Conservation (phyloP, 1,140 invertebrate genomes). For the Palaemon carinicauda region DNA sequence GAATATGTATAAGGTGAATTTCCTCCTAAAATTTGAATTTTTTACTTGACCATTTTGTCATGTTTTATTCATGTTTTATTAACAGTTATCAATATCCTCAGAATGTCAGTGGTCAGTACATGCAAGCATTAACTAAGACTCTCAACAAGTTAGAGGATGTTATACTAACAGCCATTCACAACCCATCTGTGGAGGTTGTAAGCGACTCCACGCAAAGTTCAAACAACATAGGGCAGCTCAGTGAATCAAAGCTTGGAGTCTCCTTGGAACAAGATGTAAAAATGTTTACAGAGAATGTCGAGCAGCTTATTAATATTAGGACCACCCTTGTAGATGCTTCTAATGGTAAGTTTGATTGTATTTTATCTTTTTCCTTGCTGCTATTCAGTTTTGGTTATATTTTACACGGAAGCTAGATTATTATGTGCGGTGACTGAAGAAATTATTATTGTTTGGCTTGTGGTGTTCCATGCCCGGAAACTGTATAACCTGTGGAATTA, state of each 20-base stretch:
- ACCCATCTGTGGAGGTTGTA: neutral
- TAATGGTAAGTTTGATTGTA: constrained; percentile 1
- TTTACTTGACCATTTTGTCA: no score
- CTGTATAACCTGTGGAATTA: no score
- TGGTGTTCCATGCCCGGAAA: no score
- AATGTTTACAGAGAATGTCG: constrained; percentile 15
- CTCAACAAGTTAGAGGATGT: neutral
- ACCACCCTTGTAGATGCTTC: constrained; percentile 26
- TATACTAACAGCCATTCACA: neutral
- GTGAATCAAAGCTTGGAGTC: neutral
- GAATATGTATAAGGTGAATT: no score
- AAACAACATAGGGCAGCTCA: neutral
- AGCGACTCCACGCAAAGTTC: neutral
- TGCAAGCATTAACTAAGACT: neutral
- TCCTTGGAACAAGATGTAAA: no score
- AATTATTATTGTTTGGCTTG: no score
- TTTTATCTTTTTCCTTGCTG: no score
- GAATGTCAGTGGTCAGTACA: constrained; percentile 10
- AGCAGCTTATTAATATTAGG: constrained; percentile 19
- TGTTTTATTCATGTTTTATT: no score
- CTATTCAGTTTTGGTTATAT: neutral
- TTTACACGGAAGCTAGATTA: neutral
- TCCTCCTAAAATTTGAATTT: no score
- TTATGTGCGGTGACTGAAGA: neutral
- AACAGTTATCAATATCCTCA: neutral